Conservation (phyloP, 2,797 vertebrate species). For the Botia kubotai region DNA sequence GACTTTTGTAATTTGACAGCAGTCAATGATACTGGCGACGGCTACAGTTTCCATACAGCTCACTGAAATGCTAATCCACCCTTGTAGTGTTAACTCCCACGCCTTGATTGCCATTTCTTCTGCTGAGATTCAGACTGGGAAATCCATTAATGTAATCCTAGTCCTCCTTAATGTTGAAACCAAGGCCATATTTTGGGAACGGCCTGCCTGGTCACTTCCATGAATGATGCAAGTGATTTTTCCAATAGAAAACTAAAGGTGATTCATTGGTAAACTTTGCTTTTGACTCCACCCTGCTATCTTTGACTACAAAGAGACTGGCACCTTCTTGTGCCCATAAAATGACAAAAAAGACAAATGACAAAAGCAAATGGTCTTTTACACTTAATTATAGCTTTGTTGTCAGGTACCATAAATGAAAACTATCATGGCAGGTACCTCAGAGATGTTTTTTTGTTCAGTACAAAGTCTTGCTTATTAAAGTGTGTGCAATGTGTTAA, state of each 20-base stretch:
- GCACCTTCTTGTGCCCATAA: neutral
- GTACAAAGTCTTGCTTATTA: neutral
- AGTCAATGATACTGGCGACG: slow-evolving; percentile 20
- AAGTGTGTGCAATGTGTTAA: neutral
- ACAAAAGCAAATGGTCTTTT: neutral
- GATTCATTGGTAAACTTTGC: slow-evolving; percentile 30
- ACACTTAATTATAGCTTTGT: neutral
- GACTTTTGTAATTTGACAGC: slow-evolving; percentile 9
- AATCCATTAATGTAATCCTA: slow-evolving; percentile 37
- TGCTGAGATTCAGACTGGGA: slow-evolving; percentile 27
- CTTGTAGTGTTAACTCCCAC: slow-evolving; percentile 43
- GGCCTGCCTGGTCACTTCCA: neutral
- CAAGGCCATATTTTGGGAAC: neutral
- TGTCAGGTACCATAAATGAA: neutral
- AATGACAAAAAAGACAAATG: neutral
- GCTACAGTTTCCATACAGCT: slow-evolving; percentile 24
- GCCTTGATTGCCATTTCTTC: slow-evolving; percentile 40
- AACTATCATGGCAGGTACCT: neutral
- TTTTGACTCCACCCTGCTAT: slow-evolving; percentile 4
- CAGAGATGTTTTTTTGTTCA: neutral
- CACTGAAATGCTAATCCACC: slow-evolving; percentile 40
- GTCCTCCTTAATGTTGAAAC: neutral
- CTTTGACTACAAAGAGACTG: slow-evolving; percentile 3
- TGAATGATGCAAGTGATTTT: neutral
- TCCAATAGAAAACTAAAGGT: neutral